Base-by-base conservation (phyloP, 2,888 invertebrate species). In the Therioaphis trifolii region DNA sequence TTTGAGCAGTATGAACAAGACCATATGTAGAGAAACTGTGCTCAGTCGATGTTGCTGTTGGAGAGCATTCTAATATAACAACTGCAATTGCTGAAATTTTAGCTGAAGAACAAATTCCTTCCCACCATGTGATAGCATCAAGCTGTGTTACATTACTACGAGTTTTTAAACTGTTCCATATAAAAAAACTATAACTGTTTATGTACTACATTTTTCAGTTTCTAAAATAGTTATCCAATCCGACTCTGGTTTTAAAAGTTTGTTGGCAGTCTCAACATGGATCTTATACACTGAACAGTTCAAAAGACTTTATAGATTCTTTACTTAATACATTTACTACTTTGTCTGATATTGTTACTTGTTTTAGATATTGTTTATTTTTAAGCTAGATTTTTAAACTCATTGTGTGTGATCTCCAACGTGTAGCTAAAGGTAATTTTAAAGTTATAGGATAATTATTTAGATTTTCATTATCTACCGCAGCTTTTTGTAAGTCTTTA, bases 281-380 rank as follows among this genome's bases (percentile, higher is more conserved):
- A 84, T 68, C 85, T 85, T 85, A 61, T 84, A 85, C 24, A 84
- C 85, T 35, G 49, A 78, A 61, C 85, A 85, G 61, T 85, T 84
- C 14, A 86, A 75, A 29, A 85, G 43, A 40, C 72, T 43, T 43
- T 61, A 69, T 43, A 85, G 76, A 15, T 71, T 71, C 27, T 74
- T 80, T 24, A 55, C 55, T 55, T 55, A 55, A n/a, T 55, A 55
- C 4, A 63, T 63, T 7, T 63, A 29, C 18, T 63, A 27, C 12
- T 63, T 63, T 27, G 18, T 63, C 27, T 63, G 63, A 63, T 4
- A 63, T 63, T 63, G 29, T 27, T 63, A 63, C 63, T 55, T 21
- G 55, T n/a, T 55, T 55, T 55, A 55, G n/a, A 55, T 55, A 55
- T 55, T 55, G 0, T 55, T 55, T 55, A n/a, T 55, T 55, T n/a